phyloP scores from a whole-genome alignment of 1,140 invertebrate species.

The Trissolcus basalis region DNA sequence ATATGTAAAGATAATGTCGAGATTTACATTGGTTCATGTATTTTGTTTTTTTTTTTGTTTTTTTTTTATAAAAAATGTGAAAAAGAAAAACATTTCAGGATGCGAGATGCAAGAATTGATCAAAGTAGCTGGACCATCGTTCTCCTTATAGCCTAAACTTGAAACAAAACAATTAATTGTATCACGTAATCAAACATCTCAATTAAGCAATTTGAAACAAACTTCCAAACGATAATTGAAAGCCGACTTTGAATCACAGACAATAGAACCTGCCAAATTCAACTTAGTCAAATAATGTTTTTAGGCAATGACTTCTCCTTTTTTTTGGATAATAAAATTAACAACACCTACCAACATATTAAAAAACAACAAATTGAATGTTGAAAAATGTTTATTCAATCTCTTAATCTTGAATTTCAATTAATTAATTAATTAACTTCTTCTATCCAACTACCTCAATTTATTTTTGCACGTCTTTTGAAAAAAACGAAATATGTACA shows the following conservation, averaged over 20 bases:
- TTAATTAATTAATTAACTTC: constrained; percentile 21
- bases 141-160: no score
- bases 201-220: no score
- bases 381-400: constrained; percentile 34
- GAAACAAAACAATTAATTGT: no score
- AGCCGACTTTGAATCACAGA: no score
- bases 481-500: constrained; percentile 46
- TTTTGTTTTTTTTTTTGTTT: no score
- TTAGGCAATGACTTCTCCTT: not conserved
- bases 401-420: constrained; percentile 1
- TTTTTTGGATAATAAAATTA: not conserved
- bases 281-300: not conserved
- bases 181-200: no score
- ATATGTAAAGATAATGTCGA: no score
- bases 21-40: not conserved
- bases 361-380: constrained; percentile 27
- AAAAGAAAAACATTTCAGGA: not conserved
- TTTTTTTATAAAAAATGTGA: not conserved
- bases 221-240: no score
- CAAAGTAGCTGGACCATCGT: constrained; percentile 29
- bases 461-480: constrained; percentile 46
- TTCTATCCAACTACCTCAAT: constrained; percentile 51
- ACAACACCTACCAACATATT: not conserved
- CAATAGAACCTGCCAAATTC: not conserved
- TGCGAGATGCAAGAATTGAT: constrained; percentile 24